Conservation (phyloP, 2,113 vertebrate genomes). For the Saimiri boliviensis region DNA sequence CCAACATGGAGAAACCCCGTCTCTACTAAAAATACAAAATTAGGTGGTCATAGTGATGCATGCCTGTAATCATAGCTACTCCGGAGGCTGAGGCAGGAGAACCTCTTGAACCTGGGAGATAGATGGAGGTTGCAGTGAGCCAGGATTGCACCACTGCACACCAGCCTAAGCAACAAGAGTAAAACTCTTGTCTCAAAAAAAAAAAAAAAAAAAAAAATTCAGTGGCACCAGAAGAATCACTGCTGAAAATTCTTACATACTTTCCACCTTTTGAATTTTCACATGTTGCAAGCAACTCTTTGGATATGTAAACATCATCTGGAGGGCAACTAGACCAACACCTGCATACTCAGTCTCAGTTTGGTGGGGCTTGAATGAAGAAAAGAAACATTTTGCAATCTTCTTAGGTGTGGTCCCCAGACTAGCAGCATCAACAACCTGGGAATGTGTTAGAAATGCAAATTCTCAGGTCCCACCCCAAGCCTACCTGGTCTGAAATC, state of each 20-base stretch:
- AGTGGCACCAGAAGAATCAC: neutral
- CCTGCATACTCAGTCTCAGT: neutral
- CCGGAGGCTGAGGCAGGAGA: no score
- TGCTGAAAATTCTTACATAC: neutral
- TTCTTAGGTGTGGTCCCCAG: neutral
- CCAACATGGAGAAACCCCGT: no score
- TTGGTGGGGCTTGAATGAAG: neutral
- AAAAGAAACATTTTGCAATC: constrained; percentile 2
- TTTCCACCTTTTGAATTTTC: neutral
- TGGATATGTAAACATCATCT: constrained; percentile 4
- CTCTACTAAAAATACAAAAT: no score
- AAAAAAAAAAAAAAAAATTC: no score
- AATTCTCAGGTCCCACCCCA: neutral
- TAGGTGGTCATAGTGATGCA: no score
- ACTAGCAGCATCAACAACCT: neutral
- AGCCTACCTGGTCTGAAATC: neutral
- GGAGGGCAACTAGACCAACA: neutral
- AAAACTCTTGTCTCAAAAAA: no score
- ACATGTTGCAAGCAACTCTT: neutral
- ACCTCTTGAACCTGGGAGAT: no score
- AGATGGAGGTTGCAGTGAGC: no score
- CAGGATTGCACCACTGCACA: no score
- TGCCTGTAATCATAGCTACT: no score
- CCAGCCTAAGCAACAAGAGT: no score
- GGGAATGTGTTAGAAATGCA: constrained; percentile 29